phyloP scores from a whole-genome alignment of 2,113 vertebrate species.

The Myrmecobius fasciatus region DNA sequence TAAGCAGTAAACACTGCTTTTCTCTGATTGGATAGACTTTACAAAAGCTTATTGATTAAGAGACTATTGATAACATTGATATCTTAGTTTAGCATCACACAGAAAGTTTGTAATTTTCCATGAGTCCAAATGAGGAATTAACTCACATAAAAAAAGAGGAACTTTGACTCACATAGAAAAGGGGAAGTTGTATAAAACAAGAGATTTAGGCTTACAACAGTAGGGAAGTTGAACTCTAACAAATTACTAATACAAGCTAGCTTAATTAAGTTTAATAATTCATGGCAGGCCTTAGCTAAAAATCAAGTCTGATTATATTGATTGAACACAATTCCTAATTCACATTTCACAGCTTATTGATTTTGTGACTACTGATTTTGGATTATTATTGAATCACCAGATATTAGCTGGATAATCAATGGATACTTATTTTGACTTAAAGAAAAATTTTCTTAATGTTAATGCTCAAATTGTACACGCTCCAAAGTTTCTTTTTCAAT shows the following conservation, averaged over 20 bases:
- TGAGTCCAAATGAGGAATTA: not conserved
- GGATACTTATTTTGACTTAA: not conserved
- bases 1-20: not conserved
- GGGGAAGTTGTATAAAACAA: not conserved
- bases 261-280: conserved; percentile 5
- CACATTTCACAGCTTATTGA: not conserved
- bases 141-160: not conserved
- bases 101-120: not conserved
- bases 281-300: not conserved
- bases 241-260: not conserved
- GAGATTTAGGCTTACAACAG: not conserved
- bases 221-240: not conserved
- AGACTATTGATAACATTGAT: not conserved
- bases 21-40: not conserved
- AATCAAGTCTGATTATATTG: not conserved
- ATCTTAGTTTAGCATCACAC: not conserved
- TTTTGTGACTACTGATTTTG: not conserved
- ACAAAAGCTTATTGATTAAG: not conserved
- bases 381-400: not conserved
- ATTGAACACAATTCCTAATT: not conserved
- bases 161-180: not conserved
- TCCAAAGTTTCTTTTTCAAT: not conserved
- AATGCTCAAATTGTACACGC: not conserved
- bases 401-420: not conserved
- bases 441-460: not conserved